phyloP scores from a whole-genome alignment of 2,113 vertebrate genomes.

The Irena cyanogastra region DNA sequence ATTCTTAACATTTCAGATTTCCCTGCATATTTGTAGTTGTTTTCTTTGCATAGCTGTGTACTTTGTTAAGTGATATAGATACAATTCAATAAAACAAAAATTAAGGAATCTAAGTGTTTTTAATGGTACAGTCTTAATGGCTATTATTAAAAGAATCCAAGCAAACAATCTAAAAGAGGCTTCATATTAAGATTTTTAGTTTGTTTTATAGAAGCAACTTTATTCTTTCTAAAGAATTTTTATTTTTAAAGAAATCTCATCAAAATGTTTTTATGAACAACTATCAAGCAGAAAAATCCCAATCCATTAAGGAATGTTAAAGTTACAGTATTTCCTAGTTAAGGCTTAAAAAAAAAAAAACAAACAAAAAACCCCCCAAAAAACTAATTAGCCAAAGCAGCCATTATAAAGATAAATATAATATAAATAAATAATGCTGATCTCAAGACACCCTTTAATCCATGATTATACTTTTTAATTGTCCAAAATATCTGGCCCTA shows the following conservation, averaged over 20 bases:
- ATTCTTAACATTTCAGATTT: not conserved
- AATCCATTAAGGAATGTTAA: not conserved
- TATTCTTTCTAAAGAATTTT: not conserved
- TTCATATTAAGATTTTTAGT: not conserved
- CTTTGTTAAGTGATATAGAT: not conserved
- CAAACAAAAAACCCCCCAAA: no score
- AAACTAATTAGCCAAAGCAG: not conserved
- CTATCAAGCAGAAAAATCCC: not conserved
- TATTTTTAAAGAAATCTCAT: not conserved
- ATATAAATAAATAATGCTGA: not conserved
- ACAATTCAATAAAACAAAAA: not conserved
- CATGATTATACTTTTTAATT: not conserved
- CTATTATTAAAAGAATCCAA: not conserved
- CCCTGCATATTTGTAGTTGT: not conserved
- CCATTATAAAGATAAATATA: not conserved
- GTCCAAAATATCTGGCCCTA: not conserved
- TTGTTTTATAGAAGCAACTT: not conserved
- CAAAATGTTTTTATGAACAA: not conserved
- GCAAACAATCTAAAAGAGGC: not conserved
- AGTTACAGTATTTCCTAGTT: not conserved
- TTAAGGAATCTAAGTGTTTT: not conserved
- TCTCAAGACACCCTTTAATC: not conserved
- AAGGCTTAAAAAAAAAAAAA: not conserved
- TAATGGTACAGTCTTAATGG: not conserved
- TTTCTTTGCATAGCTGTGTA: not conserved